Conservation (phyloP, 2,797 vertebrate genomes). For the Spondyliosoma cantharus region DNA sequence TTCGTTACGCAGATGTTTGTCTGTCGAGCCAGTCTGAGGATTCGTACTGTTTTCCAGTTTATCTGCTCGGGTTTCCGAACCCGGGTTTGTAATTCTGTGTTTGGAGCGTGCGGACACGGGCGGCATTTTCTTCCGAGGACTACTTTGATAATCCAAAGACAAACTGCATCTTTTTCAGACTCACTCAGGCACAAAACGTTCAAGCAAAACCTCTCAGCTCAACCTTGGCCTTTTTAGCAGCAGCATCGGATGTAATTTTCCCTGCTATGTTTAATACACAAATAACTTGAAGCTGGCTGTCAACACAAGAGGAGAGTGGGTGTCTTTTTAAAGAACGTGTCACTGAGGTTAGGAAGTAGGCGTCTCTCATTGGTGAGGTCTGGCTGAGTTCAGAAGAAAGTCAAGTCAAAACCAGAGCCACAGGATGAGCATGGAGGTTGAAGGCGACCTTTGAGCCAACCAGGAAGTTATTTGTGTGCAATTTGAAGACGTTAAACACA, state of each 20-base stretch:
- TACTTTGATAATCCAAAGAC: neutral
- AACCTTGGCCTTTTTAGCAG: neutral
- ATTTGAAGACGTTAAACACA: too few relatives aligned
- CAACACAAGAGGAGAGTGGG: neutral
- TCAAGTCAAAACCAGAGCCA: neutral
- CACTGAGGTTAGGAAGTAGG: conserved; percentile 8
- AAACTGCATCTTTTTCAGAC: neutral
- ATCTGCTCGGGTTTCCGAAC: neutral
- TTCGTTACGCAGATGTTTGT: conserved; percentile 9
- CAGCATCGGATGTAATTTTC: neutral
- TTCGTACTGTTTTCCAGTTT: conserved; percentile 9
- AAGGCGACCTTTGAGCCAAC: too few relatives aligned
- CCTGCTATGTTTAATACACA: neutral
- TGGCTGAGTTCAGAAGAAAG: neutral
- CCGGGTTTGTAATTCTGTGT: neutral
- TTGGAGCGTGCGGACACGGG: neutral
- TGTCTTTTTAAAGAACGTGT: conserved; percentile 1
- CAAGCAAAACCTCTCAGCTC: neutral
- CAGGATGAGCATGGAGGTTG: neutral
- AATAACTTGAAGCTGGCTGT: neutral
- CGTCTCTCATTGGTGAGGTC: neutral
- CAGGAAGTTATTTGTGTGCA: too few relatives aligned
- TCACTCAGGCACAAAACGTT: neutral
- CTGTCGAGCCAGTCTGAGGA: too few relatives aligned
- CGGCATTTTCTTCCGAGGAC: too few relatives aligned